Base-by-base conservation (phyloP, 1,140 invertebrate genomes). In the Anthonomus grandis region DNA sequence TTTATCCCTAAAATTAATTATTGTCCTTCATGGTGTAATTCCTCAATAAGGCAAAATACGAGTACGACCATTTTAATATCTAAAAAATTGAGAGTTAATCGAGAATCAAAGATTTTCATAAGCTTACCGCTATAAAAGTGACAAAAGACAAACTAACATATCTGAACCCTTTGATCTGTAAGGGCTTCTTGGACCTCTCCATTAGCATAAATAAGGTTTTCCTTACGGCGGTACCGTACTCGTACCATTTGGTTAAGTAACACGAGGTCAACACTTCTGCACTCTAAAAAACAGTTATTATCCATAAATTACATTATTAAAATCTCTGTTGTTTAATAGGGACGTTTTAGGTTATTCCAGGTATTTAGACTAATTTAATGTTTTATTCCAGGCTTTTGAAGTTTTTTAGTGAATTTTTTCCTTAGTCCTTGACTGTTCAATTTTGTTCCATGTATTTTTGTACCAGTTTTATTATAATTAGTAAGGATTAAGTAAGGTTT, bases 131-230 rank as follows among this genome's bases (percentile, higher is more conserved):
- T 21, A 52, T 45, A 13, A 53, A 48, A 4, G 57, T 50, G 19
- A 10, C 5, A 6, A 54, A 38, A 27, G 36, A 25, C 5, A 59
- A 25, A 18, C 24, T 41, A 6, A 21, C 12, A 46, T 47, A 54
- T 17, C 41, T 46, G n/a, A 41, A 38, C 25, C 58, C 65, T 27
- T 56, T 64, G 15, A 66, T 70, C 13, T 60, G 23, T 5, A 71
- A 48, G 8, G 71, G 68, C 34, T 39, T 23, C 55, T 65, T 64
- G 5, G 65, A 36, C 23, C 60, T 53, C 49, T 66, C 60, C 61
- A 70, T 68, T 24, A 73, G 62, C 22, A 67, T 60, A n/a, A 54
- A 44, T 21, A 55, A 25, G 34, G 46, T 64, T 34, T 50, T 61
- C 10, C 65, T 61, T 37, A 57, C 59, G 22, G 22, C 23, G 21